Evolutionary conservation across 1,140 invertebrate genomes (phyloP).

Genomic region (Cotesia glomerata): DNA sequence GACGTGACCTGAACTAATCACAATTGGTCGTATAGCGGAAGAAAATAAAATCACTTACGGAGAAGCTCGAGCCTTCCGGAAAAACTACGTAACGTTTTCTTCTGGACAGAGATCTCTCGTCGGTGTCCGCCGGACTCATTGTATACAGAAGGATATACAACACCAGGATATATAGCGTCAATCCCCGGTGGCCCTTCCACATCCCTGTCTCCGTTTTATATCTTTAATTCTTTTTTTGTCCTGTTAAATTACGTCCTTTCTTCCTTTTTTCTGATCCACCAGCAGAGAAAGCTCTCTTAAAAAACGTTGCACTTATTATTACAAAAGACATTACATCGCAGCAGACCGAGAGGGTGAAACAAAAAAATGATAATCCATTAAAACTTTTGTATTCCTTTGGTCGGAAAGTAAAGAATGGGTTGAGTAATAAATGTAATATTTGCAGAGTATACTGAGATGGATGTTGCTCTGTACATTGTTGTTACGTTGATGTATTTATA

Average conservation of each 20-base stretch:
- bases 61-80: conserved; percentile 78
- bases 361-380: no score
- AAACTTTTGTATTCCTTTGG: no score
- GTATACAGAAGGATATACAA: conserved; percentile 30
- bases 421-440: no score
- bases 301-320: no score
- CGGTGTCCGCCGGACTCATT: conserved; percentile 20
- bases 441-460: no score
- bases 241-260: background rate
- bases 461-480: background rate
- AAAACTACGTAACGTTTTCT: conserved; percentile 77
- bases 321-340: no score
- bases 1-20: conserved; percentile 12
- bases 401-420: no score
- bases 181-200: conserved; percentile 12
- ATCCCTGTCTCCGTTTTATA: background rate
- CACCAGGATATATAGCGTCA: conserved; percentile 27
- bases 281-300: no score
- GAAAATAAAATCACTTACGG: conserved; percentile 64
- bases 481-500: background rate
- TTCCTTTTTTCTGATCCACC: no score
- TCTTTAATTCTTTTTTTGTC: background rate
- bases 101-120: conserved; percentile 62
- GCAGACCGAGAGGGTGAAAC: no score
- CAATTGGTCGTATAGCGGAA: conserved; percentile 30